phyloP scores from a whole-genome alignment of 2,797 vertebrate genomes.

The Spinus olivaceus region DNA sequence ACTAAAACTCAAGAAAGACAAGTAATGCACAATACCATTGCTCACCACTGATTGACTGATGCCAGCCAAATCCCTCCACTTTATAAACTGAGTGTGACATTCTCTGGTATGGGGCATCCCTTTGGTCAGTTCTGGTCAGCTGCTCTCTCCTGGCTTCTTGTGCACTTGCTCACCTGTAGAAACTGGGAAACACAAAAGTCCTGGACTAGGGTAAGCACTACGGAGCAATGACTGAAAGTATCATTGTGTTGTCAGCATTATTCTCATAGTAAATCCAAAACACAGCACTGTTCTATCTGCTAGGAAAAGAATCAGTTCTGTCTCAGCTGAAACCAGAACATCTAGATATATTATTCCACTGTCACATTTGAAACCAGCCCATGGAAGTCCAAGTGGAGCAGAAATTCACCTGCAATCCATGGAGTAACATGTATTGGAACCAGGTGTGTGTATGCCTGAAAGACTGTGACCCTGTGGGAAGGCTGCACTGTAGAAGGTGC shows the following conservation, averaged over 20 bases:
- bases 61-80: not conserved
- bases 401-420: not conserved
- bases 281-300: not conserved
- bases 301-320: not conserved
- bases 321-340: not conserved
- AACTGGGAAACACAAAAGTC: not conserved
- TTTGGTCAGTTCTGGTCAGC: not conserved
- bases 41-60: not conserved
- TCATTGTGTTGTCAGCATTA: not conserved
- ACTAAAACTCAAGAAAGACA: not conserved
- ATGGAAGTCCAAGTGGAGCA: not conserved
- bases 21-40: not conserved
- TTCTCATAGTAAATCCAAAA: not conserved
- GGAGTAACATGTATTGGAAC: not conserved
- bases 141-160: not conserved
- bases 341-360: not conserved
- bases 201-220: not conserved
- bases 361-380: not conserved
- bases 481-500: fast-evolving
- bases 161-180: not conserved
- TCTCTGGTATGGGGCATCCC: not conserved
- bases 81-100: not conserved
- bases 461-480: not conserved
- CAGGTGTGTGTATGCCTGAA: not conserved
- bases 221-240: not conserved